A percentile compares a stretch with the other conserved stretches of the same genome.
These are phyloP conservation scores for Apamea epomidion DNA, from an alignment of 2,888 invertebrate species.

Conservation along the genomic window DNA sequence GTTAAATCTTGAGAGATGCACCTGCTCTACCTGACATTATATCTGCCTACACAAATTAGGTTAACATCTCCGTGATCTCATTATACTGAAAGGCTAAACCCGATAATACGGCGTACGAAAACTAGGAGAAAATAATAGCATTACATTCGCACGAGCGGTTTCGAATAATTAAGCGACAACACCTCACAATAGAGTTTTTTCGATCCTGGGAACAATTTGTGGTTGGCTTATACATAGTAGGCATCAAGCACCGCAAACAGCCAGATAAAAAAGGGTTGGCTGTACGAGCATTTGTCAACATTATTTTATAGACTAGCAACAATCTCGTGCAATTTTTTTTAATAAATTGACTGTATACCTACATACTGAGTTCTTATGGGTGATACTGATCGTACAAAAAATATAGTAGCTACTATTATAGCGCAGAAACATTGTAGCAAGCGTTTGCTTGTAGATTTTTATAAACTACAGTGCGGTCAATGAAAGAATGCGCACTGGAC, in stretches of 20 bases:
- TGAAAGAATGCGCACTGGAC: neutral
- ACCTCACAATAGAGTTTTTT: slow-evolving; percentile 12
- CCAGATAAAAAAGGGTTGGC: neutral
- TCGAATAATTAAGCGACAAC: slow-evolving; percentile 32
- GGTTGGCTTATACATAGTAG: neutral
- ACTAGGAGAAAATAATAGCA: slow-evolving; percentile 46
- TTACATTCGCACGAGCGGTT: slow-evolving; percentile 32
- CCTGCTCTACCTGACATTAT: slow-evolving; percentile 8
- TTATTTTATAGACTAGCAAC: slow-evolving; percentile 1
- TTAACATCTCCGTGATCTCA: slow-evolving; percentile 36
- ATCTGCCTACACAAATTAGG: slow-evolving; percentile 29
- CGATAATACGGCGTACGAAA: slow-evolving; percentile 19
- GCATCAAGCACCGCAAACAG: neutral
- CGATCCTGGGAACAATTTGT: slow-evolving; percentile 2
- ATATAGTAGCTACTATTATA: neutral
- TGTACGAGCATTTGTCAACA: neutral
- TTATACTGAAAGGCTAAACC: slow-evolving; percentile 42
- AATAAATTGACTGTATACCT: neutral
- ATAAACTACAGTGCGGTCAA: neutral
- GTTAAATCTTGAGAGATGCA: slow-evolving; percentile 19
- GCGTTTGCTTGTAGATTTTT: neutral
- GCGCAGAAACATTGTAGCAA: neutral
- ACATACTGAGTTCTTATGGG: neutral
- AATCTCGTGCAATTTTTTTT: neutral
- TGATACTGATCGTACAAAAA: neutral